These are phyloP conservation scores for Apteryx owenii DNA, from an alignment of 2,113 vertebrate genomes.

Conservation along the genomic window DNA sequence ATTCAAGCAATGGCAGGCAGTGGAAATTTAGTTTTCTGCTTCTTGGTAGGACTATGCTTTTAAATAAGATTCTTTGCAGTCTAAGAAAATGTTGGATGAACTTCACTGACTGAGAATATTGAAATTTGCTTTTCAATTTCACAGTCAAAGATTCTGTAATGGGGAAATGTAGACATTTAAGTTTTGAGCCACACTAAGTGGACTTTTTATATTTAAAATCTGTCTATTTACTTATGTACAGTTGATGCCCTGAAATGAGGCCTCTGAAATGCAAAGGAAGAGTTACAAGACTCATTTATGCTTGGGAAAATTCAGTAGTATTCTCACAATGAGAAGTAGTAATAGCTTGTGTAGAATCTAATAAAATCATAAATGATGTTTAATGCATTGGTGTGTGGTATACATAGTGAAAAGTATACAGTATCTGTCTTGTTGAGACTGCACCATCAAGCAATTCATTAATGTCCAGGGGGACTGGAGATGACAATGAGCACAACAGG, in stretches of 20 bases:
- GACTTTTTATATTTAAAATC: constrained; percentile 65
- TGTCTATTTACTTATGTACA: constrained; percentile 56
- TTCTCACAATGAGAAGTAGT: constrained; percentile 49
- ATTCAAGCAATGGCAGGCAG: not conserved
- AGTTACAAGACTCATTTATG: constrained; percentile 52
- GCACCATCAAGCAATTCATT: not conserved
- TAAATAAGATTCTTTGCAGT: constrained; percentile 36
- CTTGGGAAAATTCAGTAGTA: constrained; percentile 27
- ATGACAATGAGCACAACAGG: not conserved
- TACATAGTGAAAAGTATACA: not conserved
- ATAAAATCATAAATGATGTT: constrained; percentile 45
- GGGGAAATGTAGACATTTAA: constrained; percentile 17
- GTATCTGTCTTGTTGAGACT: constrained; percentile 6
- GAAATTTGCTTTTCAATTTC: constrained; percentile 73
- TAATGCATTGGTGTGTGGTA: not conserved
- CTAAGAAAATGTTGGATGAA: constrained; percentile 34
- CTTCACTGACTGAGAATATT: constrained; percentile 44
- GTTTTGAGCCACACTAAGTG: constrained; percentile 48
- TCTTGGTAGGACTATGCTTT: not conserved
- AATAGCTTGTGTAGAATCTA: constrained; percentile 41
- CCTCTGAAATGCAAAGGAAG: constrained; percentile 61
- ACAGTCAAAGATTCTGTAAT: constrained; percentile 67
- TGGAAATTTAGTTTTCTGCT: not conserved
- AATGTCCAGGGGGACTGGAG: not conserved
- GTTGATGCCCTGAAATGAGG: constrained; percentile 35